phyloP scores from a whole-genome alignment of 2,888 invertebrate species.

The Ochlodes sylvanus region DNA sequence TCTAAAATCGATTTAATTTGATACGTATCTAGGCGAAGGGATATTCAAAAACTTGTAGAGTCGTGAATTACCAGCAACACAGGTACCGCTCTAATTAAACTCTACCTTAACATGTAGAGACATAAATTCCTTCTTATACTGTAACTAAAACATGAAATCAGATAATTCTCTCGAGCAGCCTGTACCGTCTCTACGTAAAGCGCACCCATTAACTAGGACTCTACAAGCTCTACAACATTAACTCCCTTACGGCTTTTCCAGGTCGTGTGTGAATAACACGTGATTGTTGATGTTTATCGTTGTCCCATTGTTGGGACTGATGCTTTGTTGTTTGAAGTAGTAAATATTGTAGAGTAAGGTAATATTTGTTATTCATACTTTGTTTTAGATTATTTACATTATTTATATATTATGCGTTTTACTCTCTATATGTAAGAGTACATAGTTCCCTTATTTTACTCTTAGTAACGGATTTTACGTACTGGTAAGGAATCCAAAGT shows the following conservation, averaged over 20 bases:
- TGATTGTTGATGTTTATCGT: conserved; percentile 32
- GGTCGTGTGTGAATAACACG: conserved; percentile 36
- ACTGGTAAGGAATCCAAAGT: too few relatives aligned
- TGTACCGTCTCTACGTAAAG: conserved; percentile 25
- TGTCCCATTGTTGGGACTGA: conserved; percentile 21
- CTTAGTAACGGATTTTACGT: too few relatives aligned
- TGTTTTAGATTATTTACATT: not conserved
- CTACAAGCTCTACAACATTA: conserved; percentile 30
- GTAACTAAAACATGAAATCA: conserved; percentile 13
- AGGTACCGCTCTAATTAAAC: not conserved
- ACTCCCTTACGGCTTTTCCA: conserved; percentile 27
- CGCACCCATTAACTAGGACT: conserved; percentile 33
- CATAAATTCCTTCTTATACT: conserved; percentile 5
- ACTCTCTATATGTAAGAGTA: too few relatives aligned
- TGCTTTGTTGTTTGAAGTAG: conserved; percentile 15
- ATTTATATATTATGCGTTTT: too few relatives aligned
- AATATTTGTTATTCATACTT: not conserved
- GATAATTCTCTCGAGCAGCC: conserved; percentile 25
- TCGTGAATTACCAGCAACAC: conserved; percentile 13
- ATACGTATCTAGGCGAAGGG: not conserved
- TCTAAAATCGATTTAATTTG: not conserved
- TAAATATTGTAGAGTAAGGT: conserved; percentile 1
- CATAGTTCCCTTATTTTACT: too few relatives aligned
- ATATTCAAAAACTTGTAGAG: not conserved
- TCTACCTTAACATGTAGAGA: conserved; percentile 1